Evolutionary conservation across 1,140 invertebrate species (phyloP).

Genomic region (Euglossa dilemma): DNA sequence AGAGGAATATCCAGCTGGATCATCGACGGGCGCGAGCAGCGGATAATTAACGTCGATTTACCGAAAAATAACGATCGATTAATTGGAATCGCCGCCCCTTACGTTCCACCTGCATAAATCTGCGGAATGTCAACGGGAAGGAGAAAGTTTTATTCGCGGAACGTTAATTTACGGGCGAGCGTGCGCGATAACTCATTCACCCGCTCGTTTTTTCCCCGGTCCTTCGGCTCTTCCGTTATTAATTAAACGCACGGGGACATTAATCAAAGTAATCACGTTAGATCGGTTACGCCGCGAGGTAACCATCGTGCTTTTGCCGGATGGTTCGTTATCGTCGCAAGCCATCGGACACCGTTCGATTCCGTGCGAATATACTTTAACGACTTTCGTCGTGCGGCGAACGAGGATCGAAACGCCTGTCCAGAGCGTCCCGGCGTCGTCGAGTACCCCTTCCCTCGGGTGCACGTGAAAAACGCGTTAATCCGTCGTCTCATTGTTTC

Average conservation of each 20-base stretch:
- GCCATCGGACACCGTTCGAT: background rate
- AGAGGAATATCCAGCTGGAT: background rate
- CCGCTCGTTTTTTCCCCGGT: background rate
- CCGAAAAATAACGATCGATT: constrained; percentile 25
- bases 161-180: constrained; percentile 25
- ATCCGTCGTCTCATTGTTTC: background rate
- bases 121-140: constrained; percentile 9
- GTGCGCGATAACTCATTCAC: constrained; percentile 17
- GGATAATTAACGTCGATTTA: constrained; percentile 33
- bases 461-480: background rate
- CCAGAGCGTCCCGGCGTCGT: background rate
- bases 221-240: constrained; percentile 26
- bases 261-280: constrained; percentile 16
- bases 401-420: background rate
- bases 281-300: background rate
- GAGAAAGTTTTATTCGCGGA: constrained; percentile 46
- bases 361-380: background rate
- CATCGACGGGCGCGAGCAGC: background rate
- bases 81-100: constrained; percentile 3
- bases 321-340: background rate
- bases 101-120: background rate
- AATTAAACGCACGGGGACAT: constrained; percentile 33
- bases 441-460: no score
- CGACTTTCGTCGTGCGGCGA: background rate
- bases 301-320: constrained; percentile 24